Evolutionary conservation across 2,888 invertebrate species (phyloP).

Genomic region (Brachypterus glaber): DNA sequence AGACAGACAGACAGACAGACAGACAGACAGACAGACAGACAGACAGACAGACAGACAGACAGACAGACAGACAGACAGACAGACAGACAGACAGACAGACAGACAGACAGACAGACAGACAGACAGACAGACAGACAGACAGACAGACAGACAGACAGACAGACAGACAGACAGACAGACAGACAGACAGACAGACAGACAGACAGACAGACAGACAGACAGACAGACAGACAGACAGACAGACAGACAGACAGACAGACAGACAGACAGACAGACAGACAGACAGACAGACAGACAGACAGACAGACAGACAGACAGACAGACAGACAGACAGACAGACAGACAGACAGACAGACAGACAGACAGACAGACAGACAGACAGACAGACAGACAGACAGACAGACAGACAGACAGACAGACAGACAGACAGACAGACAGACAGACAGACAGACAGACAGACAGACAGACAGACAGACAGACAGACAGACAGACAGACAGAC

Average conservation of each 20-base stretch:
- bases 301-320: slow-evolving; percentile 6
- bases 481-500: slow-evolving; percentile 20
- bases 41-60: slow-evolving; percentile 2
- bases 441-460: slow-evolving; percentile 20
- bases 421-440: slow-evolving; percentile 20
- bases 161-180: slow-evolving; percentile 2
- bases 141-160: slow-evolving; percentile 2
- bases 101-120: slow-evolving; percentile 2
- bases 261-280: slow-evolving; percentile 6
- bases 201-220: slow-evolving; percentile 2
- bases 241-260: slow-evolving; percentile 2
- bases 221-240: slow-evolving; percentile 2
- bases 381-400: slow-evolving; percentile 20
- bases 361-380: slow-evolving; percentile 19
- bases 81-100: slow-evolving; percentile 2
- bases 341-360: slow-evolving; percentile 6
- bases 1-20: slow-evolving; percentile 2
- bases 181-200: slow-evolving; percentile 2
- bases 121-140: slow-evolving; percentile 2
- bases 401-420: slow-evolving; percentile 21
- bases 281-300: slow-evolving; percentile 6
- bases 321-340: slow-evolving; percentile 6
- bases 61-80: slow-evolving; percentile 2
- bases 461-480: slow-evolving; percentile 20
- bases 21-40: slow-evolving; percentile 2